phyloP scores from a whole-genome alignment of 2,113 vertebrate species.

The Leptobrachium leishanense region DNA sequence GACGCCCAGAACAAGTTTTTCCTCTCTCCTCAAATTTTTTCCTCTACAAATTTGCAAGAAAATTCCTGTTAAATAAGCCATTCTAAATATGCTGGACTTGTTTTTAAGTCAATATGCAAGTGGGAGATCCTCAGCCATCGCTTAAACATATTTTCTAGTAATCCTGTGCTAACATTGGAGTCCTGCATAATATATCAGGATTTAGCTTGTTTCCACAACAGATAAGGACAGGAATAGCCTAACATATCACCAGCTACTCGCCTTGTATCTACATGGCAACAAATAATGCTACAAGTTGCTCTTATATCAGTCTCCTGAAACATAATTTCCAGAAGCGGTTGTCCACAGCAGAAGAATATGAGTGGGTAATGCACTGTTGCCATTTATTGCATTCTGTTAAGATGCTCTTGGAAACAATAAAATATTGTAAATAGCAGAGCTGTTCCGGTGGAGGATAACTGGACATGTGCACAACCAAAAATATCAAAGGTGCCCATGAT shows the following conservation, averaged over 20 bases:
- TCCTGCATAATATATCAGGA: slow-evolving; percentile 27
- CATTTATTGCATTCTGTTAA: too few species aligned
- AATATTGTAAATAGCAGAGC: too few species aligned
- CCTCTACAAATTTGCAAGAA: neutral
- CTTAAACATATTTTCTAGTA: slow-evolving; percentile 11
- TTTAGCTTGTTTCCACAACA: neutral
- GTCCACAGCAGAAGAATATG: neutral
- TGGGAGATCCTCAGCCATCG: slow-evolving; percentile 2
- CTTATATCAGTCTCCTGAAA: slow-evolving; percentile 15
- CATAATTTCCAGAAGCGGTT: neutral
- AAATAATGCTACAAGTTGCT: neutral
- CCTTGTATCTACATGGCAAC: neutral
- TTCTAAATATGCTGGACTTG: slow-evolving; percentile 7
- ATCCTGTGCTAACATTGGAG: slow-evolving; percentile 14
- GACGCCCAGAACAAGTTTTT: too few species aligned
- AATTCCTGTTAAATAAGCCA: too few species aligned
- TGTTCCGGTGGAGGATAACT: too few species aligned
- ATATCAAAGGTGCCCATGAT: too few species aligned
- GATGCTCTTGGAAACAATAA: too few species aligned
- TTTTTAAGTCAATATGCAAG: slow-evolving; percentile 31
- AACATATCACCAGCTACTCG: neutral
- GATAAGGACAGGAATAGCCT: slow-evolving; percentile 7
- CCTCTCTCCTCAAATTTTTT: too few species aligned
- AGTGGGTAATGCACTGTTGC: too few species aligned
- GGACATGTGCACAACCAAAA: too few species aligned